Evolutionary conservation across 1,140 invertebrate genomes (phyloP), one percentile per base, ranked within the genome.

Genomic region (Drosophila punjabiensis): DNA sequence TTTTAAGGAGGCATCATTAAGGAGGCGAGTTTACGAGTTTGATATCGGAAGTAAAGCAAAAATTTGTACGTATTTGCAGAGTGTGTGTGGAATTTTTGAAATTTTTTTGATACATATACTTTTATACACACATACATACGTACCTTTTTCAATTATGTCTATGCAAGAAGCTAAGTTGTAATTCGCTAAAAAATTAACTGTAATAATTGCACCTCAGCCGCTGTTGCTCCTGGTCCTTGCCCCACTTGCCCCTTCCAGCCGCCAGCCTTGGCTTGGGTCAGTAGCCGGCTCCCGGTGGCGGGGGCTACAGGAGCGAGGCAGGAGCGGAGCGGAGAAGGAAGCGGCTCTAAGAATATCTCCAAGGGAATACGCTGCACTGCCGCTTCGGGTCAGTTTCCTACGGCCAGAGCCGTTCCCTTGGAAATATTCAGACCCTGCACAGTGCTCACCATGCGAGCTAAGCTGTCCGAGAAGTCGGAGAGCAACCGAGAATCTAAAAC

Each of bases 131-230:
- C 81, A 56, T 84, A 60, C 67, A 59, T 79, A 82, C 82, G 85
- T 88, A 87, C 79, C 83, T 86, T 82, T 75, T 75, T 84, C 81
- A 82, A 88, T 81, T 84, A 76, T 77, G 75, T 77, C 63, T 86
- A 80, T 83, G 82, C 78, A 47, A 88, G 24, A 47, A 88, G 64
- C 76, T 87, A 90, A 89, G 85, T 88, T 88, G 63, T 71, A 67
- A 74, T 45, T 74, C 37, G 47, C 55, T 39, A 39, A 14, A 39
- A 14, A 53, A 39, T 16, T 30, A 59, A 74, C 47, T 53, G 37
- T 56, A 59, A 43, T 9, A 59, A 43, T 9, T 13, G 32, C 66
- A 33, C 47, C 13, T 24, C 48, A 20, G 24, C 37, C 58, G 37
- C 43, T 32, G 18, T 10, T 0, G 45, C 10, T 4, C 56, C 1